Conservation (phyloP, 1,140 invertebrate species). For the Drosophila subobscura region DNA sequence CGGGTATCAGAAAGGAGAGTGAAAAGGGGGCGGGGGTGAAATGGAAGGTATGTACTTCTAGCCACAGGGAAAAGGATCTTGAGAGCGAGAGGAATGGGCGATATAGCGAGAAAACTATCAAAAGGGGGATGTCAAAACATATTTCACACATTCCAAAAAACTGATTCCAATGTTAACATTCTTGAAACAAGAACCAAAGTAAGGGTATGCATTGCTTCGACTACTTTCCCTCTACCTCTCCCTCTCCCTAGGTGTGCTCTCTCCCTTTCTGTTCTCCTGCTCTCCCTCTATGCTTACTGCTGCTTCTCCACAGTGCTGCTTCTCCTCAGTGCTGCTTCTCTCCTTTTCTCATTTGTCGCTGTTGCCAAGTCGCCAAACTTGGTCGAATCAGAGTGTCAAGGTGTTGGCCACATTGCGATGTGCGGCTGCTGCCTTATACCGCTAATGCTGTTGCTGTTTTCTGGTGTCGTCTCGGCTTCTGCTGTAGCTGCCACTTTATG, state of each 20-base stretch:
- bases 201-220: slow-evolving; percentile 18
- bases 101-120: too few species aligned
- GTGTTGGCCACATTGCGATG: slow-evolving; percentile 70
- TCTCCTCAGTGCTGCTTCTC: slow-evolving; percentile 4
- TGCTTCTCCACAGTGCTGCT: not conserved
- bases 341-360: slow-evolving; percentile 36
- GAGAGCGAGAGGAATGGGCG: too few species aligned
- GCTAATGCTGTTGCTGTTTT: not conserved
- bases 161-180: too few species aligned
- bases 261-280: not conserved
- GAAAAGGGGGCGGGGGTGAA: too few species aligned
- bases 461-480: slow-evolving; percentile 2
- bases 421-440: slow-evolving; percentile 28
- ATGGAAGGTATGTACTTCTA: too few species aligned
- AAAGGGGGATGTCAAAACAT: too few species aligned
- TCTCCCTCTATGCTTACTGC: not conserved
- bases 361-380: slow-evolving; percentile 62
- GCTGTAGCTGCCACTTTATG: slow-evolving; percentile 2
- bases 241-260: not conserved
- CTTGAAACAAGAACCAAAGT: too few species aligned
- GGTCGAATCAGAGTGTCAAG: slow-evolving; percentile 51
- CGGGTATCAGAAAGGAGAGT: too few species aligned
- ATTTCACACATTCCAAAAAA: too few species aligned
- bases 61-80: too few species aligned
- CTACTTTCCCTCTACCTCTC: not conserved